Base-by-base conservation (phyloP, 2,888 invertebrate species). In the Amitus sp. region DNA sequence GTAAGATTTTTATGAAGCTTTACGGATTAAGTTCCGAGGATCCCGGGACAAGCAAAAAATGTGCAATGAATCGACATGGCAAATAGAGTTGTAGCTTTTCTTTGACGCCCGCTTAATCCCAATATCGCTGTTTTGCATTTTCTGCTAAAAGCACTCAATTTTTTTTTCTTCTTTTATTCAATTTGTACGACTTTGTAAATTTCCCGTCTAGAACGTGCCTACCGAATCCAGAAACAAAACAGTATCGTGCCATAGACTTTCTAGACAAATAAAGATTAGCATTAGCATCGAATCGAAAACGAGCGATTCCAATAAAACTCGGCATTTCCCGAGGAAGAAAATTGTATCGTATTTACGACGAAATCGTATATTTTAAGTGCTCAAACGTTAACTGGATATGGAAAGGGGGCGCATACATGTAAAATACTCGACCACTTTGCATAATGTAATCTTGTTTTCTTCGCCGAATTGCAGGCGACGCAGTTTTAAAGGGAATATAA, bases 381-480 rank as follows among this genome's bases (percentile, higher is more conserved):
- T 37, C 13, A 15, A 40, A 23, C 53, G 54, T 57, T 49, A 50
- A 17, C 50, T 34, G 42, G 40, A 50, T 13, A 18, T 30, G 6
- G 40, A n/a, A n/a, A n/a, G n/a, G n/a, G n/a, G n/a, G n/a, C n/a
- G 19, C 37, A 12, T 58, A 55, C 51, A 51, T 54, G 54, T 55
- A 45, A 55, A 63, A 58, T 58, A 40, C 18, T 40, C 19, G 57
- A 55, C n/a, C 47, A 46, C 43, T 63, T 59, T 63, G 59, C 59
- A 65, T 65, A 67, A 60, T 66, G 57, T 54, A 66, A 73, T 71
- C 68, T 65, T 67, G 63, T 70, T 72, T 64, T 62, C 66, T 48
- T 23, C 46, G 54, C 61, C 63, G 66, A 65, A 55, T 60, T 40
- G 61, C 37, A 18, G 58, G 67, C 65, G 47, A 57, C 57, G 51